A percentile compares a stretch with the other conserved stretches of the same genome.
Conservation (phyloP, 2,888 invertebrate species). For the Drosophila atroscutellata region DNA sequence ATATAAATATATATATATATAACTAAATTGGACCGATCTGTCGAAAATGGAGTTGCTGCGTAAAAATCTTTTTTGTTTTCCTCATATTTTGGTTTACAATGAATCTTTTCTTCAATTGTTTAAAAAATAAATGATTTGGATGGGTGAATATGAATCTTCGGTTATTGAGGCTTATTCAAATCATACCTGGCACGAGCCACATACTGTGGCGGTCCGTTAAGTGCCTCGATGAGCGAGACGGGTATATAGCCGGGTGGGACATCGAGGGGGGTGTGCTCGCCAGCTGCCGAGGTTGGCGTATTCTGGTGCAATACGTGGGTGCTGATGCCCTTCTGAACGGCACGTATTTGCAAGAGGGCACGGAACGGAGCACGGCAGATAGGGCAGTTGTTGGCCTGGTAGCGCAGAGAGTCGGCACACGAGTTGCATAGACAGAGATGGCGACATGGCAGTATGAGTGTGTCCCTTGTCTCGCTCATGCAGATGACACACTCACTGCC, state of each 20-base stretch:
- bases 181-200: slow-evolving; percentile 73
- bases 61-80: not conserved
- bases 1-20: not conserved
- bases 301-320: slow-evolving; percentile 84
- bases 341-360: slow-evolving; percentile 97
- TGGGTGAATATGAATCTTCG: not conserved
- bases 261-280: slow-evolving; percentile 85
- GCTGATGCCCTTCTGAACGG: slow-evolving; percentile 90
- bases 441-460: slow-evolving; percentile 97
- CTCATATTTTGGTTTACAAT: not conserved
- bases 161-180: not conserved
- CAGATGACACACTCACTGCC: slow-evolving; percentile 99
- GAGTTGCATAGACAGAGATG: slow-evolving; percentile 98
- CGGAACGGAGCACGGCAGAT: slow-evolving; percentile 99
- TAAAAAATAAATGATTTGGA: not conserved
- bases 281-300: slow-evolving; percentile 86
- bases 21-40: not conserved
- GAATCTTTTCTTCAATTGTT: not conserved
- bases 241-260: slow-evolving; percentile 97
- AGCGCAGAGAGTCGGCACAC: slow-evolving; percentile 98
- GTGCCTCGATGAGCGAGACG: slow-evolving; percentile 96
- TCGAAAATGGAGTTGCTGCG: not conserved
- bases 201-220: slow-evolving; percentile 92
- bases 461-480: slow-evolving; percentile 99
- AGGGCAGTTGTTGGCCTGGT: slow-evolving; percentile 99